These are phyloP conservation scores for Spongia lamella DNA, from an alignment of 37 sponge, comb jelly and placozoan species.

Conservation along the genomic window DNA sequence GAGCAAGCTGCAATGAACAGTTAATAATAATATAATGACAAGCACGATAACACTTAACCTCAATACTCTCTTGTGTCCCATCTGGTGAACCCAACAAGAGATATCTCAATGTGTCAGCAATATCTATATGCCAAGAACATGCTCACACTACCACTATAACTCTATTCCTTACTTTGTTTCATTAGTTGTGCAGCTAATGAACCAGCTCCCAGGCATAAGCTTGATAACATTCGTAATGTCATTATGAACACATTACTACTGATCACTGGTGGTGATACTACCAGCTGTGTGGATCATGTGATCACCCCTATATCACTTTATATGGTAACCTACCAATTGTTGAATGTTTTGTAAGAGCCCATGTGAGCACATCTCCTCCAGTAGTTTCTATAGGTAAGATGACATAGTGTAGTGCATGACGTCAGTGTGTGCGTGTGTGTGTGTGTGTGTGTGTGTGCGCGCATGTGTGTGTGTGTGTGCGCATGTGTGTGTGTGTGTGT, in stretches of 20 bases:
- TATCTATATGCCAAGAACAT: conserved; percentile 58
- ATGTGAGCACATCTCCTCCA: conserved; percentile 60
- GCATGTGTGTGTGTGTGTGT: no score
- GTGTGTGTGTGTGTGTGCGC: no score
- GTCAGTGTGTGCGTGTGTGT: no score
- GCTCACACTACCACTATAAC: no score
- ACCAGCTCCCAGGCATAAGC: conserved; percentile 72
- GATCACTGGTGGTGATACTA: conserved; percentile 85
- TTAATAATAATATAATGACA: neutral
- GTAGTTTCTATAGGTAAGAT: conserved; percentile 41
- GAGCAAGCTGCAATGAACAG: conserved; percentile 35
- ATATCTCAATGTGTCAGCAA: conserved; percentile 80
- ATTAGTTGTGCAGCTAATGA: conserved; percentile 83
- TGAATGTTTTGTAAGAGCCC: conserved; percentile 76
- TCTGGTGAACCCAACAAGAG: conserved; percentile 69
- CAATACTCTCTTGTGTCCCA: conserved; percentile 56
- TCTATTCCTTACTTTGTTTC: conserved; percentile 70
- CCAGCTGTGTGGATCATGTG: conserved; percentile 61
- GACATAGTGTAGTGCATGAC: neutral
- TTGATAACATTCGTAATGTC: conserved; percentile 75
- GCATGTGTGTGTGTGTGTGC: no score
- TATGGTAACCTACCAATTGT: conserved; percentile 89
- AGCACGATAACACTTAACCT: conserved; percentile 35
- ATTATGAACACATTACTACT: conserved; percentile 73
- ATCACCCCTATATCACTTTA: no score